A percentile compares a stretch with the other conserved stretches of the same genome.
Conservation (phyloP, 2,888 invertebrate species). For the Theretra japonica region DNA sequence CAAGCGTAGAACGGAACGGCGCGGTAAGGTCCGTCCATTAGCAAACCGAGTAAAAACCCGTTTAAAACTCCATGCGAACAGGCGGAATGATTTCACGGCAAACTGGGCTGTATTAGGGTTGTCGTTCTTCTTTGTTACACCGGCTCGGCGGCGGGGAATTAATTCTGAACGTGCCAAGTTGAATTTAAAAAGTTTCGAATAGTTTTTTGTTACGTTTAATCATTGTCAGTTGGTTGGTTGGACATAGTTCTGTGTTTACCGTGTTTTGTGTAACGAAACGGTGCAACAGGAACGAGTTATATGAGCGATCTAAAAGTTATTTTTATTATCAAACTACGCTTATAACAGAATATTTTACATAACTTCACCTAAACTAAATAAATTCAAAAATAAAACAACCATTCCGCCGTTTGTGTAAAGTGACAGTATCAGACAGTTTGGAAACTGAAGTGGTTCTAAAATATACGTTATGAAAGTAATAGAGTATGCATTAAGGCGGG, state of each 20-base stretch:
- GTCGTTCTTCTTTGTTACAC: constrained; percentile 21
- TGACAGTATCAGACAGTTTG: not conserved
- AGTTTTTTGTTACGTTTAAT: constrained; percentile 17
- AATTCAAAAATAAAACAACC: not conserved
- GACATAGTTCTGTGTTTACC: not conserved
- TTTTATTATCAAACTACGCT: no score
- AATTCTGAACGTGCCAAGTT: constrained; percentile 17
- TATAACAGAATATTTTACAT: no score
- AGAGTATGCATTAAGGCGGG: constrained; percentile 8
- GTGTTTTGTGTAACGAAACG: not conserved
- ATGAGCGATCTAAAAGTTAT: not conserved
- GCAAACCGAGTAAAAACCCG: constrained; percentile 57
- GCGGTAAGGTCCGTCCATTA: constrained; percentile 72
- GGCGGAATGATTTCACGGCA: constrained; percentile 69
- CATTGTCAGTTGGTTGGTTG: constrained; percentile 1
- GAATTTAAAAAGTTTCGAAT: constrained; percentile 19
- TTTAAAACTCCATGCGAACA: constrained; percentile 44
- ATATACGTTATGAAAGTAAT: constrained; percentile 13
- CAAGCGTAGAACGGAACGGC: constrained; percentile 64
- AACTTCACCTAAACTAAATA: no score
- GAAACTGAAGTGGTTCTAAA: not conserved
- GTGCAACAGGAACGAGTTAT: not conserved
- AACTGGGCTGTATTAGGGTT: constrained; percentile 43
- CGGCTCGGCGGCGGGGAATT: constrained; percentile 20
- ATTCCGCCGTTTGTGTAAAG: not conserved